Percentiles rank a stretch among this genome's conserved stretches.
Conservation (phyloP, 1,140 invertebrate species). For the Papilio xuthus region DNA sequence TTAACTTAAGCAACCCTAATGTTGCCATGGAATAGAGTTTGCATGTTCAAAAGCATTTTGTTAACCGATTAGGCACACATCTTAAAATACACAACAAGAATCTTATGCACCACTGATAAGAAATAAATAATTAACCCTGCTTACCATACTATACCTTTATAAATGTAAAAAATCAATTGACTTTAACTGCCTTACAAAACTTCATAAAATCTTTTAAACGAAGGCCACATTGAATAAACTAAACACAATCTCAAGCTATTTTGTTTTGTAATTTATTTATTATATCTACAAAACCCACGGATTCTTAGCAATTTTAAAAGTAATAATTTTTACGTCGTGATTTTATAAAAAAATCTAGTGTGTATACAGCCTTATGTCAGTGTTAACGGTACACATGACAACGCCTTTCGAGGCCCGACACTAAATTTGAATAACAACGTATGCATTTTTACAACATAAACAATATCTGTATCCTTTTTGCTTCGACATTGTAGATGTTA, state of each 20-base stretch:
- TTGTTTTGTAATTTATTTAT: neutral
- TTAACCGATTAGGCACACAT: slow-evolving; percentile 31
- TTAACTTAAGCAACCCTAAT: neutral
- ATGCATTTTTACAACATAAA: slow-evolving; percentile 56
- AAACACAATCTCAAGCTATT: neutral
- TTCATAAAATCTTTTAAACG: neutral
- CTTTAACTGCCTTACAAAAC: neutral
- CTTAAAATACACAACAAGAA: slow-evolving; percentile 20
- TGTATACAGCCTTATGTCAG: slow-evolving; percentile 53
- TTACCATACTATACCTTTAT: neutral
- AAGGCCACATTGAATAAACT: neutral
- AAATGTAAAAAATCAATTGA: neutral
- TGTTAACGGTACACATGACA: slow-evolving; percentile 69
- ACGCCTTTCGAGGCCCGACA: slow-evolving; percentile 61
- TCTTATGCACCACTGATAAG: neutral
- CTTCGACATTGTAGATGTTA: slow-evolving; percentile 34
- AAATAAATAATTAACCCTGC: neutral
- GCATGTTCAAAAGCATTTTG: slow-evolving; percentile 22
- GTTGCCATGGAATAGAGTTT: neutral
- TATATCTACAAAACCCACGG: too few species aligned
- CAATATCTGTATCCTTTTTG: slow-evolving; percentile 40
- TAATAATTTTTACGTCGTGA: neutral
- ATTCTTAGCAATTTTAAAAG: too few species aligned
- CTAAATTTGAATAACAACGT: slow-evolving; percentile 63
- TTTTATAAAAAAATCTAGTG: slow-evolving; percentile 42